phyloP scores from a whole-genome alignment of 2,113 vertebrate genomes.

The Loxodonta africana region DNA sequence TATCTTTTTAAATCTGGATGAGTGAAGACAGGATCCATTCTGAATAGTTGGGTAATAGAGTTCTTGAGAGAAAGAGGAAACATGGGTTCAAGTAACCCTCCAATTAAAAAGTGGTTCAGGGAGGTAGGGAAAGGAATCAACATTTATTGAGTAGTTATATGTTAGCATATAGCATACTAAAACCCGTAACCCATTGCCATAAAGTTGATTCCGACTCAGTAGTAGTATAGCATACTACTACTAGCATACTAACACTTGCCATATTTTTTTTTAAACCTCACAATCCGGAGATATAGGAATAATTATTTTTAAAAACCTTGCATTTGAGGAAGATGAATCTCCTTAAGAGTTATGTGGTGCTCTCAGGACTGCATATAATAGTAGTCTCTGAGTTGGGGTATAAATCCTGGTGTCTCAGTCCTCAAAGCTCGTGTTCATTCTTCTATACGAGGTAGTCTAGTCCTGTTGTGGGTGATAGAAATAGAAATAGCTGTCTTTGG shows the following conservation, averaged over 20 bases:
- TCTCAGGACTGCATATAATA: neutral
- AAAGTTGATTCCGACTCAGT: too few relatives aligned
- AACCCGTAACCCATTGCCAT: too few relatives aligned
- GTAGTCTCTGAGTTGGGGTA: neutral
- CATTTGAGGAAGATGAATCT: neutral
- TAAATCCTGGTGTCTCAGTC: neutral
- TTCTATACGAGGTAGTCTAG: neutral
- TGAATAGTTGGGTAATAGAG: neutral
- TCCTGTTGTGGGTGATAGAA: neutral
- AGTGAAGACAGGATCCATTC: neutral
- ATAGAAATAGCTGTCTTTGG: neutral
- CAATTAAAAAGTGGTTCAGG: neutral
- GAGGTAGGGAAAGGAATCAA: neutral
- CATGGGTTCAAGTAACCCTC: neutral
- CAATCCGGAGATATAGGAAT: neutral
- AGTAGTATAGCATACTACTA: too few relatives aligned
- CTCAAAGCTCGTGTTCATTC: neutral
- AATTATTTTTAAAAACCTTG: neutral
- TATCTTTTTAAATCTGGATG: neutral
- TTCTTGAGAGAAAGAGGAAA: neutral
- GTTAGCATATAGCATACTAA: neutral
- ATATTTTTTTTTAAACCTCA: conserved; percentile 33
- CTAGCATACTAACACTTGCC: neutral
- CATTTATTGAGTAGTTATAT: neutral
- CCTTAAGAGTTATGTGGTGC: neutral